A percentile compares a stretch with the other conserved stretches of the same genome.
These are phyloP conservation scores for Eustalomyia histrio DNA, from an alignment of 2,888 invertebrate genomes.

Conservation along the genomic window DNA sequence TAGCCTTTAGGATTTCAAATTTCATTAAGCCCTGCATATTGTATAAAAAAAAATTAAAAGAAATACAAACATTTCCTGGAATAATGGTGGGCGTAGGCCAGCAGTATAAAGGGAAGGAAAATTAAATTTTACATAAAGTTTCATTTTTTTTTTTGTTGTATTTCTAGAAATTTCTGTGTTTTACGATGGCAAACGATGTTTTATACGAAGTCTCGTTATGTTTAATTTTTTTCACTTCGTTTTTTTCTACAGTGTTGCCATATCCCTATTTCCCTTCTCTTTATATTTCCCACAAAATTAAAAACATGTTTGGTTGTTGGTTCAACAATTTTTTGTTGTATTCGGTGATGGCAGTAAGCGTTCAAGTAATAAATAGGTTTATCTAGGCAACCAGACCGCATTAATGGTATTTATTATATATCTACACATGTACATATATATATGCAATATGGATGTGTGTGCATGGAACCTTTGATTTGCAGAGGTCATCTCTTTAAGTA, in stretches of 20 bases:
- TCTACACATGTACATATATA: not conserved
- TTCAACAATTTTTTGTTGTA: not conserved
- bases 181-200: constrained; percentile 11
- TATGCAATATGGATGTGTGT: not conserved
- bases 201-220: not conserved
- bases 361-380: constrained; percentile 7
- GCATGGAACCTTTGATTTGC: not conserved
- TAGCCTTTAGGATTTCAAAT: constrained; percentile 21
- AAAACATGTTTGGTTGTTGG: not conserved
- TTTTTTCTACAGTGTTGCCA: not conserved
- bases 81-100: not conserved
- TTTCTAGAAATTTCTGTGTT: not conserved
- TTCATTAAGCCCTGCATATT: constrained; percentile 36
- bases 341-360: constrained; percentile 2
- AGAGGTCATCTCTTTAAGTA: not conserved
- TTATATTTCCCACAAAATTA: not conserved
- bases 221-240: not conserved
- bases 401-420: not conserved
- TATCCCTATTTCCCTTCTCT: not conserved
- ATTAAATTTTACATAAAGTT: not conserved
- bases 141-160: not conserved
- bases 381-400: constrained; percentile 5
- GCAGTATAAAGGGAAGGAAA: not conserved
- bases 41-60: not conserved
- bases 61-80: constrained; percentile 5